A percentile compares a stretch with the other conserved stretches of the same genome.
Conservation (phyloP, 2,888 invertebrate genomes). For the Cistogaster globosa region DNA sequence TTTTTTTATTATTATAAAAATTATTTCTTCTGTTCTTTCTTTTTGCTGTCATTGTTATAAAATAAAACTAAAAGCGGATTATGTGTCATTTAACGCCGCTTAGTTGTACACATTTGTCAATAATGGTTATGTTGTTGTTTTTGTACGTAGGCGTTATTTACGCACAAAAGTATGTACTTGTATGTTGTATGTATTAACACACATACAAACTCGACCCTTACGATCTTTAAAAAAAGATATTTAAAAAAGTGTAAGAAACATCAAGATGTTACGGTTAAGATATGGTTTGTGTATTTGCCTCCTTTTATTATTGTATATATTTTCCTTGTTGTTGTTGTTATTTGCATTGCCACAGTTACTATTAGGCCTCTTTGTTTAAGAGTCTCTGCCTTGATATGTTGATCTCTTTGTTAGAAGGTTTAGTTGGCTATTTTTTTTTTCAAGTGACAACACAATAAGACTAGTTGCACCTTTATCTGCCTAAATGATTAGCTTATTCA, state of each 20-base stretch:
- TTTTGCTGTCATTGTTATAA: conserved; percentile 12
- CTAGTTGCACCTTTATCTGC: conserved; percentile 69
- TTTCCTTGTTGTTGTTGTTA: conserved; percentile 23
- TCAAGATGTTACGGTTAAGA: conserved; percentile 61
- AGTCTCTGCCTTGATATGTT: conserved; percentile 40
- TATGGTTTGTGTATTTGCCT: conserved; percentile 32
- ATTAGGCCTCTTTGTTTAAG: conserved; percentile 51
- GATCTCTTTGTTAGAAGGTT: conserved; percentile 67
- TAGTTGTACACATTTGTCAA: conserved; percentile 65
- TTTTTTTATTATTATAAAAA: conserved; percentile 23
- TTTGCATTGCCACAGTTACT: conserved; percentile 49
- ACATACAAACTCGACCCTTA: neutral
- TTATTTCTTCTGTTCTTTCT: conserved; percentile 15
- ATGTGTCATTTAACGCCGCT: conserved; percentile 78
- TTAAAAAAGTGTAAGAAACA: conserved; percentile 46
- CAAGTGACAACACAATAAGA: conserved; percentile 53
- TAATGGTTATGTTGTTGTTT: conserved; percentile 24
- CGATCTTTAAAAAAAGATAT: conserved; percentile 1
- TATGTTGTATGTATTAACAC: conserved; percentile 21
- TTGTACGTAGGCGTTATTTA: conserved; percentile 57
- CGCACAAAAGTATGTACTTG: no score
- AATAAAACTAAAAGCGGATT: conserved; percentile 76
- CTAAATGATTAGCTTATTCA: conserved; percentile 56
- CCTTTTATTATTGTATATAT: neutral
- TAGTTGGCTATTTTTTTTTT: conserved; percentile 41